Evolutionary conservation across 2,113 vertebrate species (phyloP), one percentile per base, ranked within the genome.

Genomic region (Machaerirhynchus nigripectus): DNA sequence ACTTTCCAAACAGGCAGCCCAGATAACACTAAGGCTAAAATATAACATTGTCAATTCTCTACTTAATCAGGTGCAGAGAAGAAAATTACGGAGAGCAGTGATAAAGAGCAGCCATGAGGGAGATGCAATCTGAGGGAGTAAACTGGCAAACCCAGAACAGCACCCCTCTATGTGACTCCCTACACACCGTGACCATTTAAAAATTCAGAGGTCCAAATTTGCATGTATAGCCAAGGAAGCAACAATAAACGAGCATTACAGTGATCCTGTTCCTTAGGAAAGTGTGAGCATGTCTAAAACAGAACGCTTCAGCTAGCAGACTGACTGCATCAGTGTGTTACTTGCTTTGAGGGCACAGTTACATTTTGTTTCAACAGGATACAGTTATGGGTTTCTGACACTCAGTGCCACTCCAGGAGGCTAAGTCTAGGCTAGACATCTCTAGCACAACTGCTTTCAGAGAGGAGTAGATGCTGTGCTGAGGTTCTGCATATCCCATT

Each of bases 211-310:
- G 17, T 65, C 63, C 21, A 9, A 42, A 63, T 37, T 7, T 44
- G 2, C 28, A 42, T 3, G 5, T 42, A 35, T 27, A 73, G 44
- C 26, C 68, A 56, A 74, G 18, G 30, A 56, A 65, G 46, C 13
- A 77, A n/a, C 18, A 60, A 21, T 19, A 60, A 81, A 23, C 0
- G 0, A 55, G 52, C 11, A 16, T 46, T 65, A 17, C 7, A 15
- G 14, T 10, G 35, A 49, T 31, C 15, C 4, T 33, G 9, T 6
- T 69, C 22, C 69, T 52, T 15, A 15, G 17, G 46, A 39, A 75
- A 82, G 18, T 0, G 5, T 11, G 21, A 80, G 42, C 11, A 7
- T 7, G 19, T 35, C 39, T 31, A 14, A 59, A 89, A 67, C 47
- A 79, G 39, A 85, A 61, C 4, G 6, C 23, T 52, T 77, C 31